These are phyloP conservation scores for Drosophila kepulauana DNA, from an alignment of 1,140 invertebrate genomes.

Conservation along the genomic window DNA sequence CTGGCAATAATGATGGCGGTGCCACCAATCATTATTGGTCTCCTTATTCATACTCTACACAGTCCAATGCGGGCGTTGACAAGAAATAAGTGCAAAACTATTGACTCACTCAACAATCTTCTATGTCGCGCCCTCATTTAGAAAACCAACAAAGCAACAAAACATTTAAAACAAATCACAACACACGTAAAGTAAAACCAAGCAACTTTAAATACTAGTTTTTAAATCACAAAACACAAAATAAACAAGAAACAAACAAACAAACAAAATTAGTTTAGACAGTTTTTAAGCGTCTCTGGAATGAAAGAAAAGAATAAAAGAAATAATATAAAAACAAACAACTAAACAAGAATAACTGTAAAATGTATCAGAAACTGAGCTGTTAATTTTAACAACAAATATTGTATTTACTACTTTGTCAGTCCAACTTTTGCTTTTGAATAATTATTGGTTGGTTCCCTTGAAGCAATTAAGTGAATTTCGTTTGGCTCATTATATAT, in stretches of 20 bases:
- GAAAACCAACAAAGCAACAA: constrained; percentile 26
- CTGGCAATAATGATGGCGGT: constrained; percentile 71
- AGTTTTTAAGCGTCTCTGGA: constrained; percentile 64
- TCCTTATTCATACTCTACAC: constrained; percentile 83
- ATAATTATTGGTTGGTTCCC: constrained; percentile 22
- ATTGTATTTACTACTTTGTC: constrained; percentile 28
- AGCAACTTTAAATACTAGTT: constrained; percentile 69
- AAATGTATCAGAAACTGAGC: neutral
- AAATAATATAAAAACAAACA: constrained; percentile 28
- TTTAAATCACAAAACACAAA: constrained; percentile 47
- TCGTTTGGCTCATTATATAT: constrained; percentile 63
- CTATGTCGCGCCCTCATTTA: constrained; percentile 28
- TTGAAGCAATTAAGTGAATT: constrained; percentile 33
- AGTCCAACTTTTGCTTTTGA: constrained; percentile 36
- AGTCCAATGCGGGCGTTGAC: constrained; percentile 72
- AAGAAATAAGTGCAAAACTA: constrained; percentile 56
- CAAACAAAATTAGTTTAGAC: constrained; percentile 64
- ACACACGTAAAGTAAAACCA: constrained; percentile 39
- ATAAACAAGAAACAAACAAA: constrained; percentile 15
- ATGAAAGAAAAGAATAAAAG: constrained; percentile 28
- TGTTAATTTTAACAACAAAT: constrained; percentile 32
- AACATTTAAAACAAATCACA: constrained; percentile 24
- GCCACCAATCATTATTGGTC: constrained; percentile 84
- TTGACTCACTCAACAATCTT: neutral
- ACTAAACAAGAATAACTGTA: constrained; percentile 13